phyloP scores from a whole-genome alignment of 2,888 invertebrate genomes.

The Pinctada fucata region DNA sequence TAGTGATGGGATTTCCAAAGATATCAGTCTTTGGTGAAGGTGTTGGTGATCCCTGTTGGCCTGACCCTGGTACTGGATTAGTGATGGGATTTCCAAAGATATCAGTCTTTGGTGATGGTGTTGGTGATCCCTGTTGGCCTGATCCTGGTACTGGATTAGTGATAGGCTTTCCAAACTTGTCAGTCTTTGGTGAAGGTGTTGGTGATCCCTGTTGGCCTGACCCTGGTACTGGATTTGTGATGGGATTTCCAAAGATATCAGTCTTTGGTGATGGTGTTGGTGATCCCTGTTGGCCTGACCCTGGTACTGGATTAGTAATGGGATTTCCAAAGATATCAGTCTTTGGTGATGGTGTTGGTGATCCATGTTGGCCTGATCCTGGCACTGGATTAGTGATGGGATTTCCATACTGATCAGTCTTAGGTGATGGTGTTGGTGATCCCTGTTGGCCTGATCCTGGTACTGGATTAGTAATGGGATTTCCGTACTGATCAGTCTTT shows the following conservation, averaged over 20 bases:
- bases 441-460: conserved; percentile 33
- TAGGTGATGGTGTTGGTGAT: conserved; percentile 44
- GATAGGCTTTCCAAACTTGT: conserved; percentile 26
- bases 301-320: conserved; percentile 17
- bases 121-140: conserved; percentile 41
- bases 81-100: conserved; percentile 30
- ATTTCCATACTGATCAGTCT: conserved; percentile 14
- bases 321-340: conserved; percentile 27
- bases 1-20: conserved; percentile 18
- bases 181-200: conserved; percentile 42
- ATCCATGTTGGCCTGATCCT: conserved; percentile 6
- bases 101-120: conserved; percentile 40
- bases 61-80: not conserved
- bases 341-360: conserved; percentile 41
- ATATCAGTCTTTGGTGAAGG: conserved; percentile 30
- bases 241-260: conserved; percentile 14
- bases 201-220: conserved; percentile 36
- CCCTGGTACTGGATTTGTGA: conserved; percentile 4
- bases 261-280: conserved; percentile 37
- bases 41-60: conserved; percentile 28
- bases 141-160: conserved; percentile 19
- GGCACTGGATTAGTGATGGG: conserved; percentile 17
- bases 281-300: conserved; percentile 1
- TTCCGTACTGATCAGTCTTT: conserved; percentile 9
- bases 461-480: conserved; percentile 30